These are phyloP conservation scores for Gephyroberyx darwinii DNA, from an alignment of 2,797 vertebrate species.

Conservation along the genomic window DNA sequence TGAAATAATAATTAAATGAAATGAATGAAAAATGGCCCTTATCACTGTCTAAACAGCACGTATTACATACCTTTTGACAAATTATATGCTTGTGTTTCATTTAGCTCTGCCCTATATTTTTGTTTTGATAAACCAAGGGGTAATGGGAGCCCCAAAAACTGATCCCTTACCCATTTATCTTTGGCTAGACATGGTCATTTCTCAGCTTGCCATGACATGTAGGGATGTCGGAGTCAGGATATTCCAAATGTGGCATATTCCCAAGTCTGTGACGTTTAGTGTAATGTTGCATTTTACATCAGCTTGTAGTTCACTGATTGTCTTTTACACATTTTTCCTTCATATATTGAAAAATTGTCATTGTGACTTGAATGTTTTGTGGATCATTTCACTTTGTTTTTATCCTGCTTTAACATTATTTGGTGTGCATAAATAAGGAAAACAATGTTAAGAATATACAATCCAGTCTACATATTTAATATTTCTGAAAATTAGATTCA, in stretches of 20 bases:
- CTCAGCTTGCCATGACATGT: neutral
- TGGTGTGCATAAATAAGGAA: no score
- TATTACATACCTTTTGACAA: slow-evolving; percentile 40
- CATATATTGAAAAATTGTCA: no score
- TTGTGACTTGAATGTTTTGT: no score
- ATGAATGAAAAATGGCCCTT: slow-evolving; percentile 37
- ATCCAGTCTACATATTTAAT: no score
- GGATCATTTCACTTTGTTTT: no score
- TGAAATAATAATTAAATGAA: slow-evolving; percentile 6
- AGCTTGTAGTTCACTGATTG: no score
- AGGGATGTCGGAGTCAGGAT: neutral
- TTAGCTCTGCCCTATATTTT: slow-evolving; percentile 19
- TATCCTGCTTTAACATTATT: no score
- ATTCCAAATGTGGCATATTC: neutral
- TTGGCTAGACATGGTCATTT: slow-evolving; percentile 21
- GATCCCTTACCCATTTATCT: slow-evolving; percentile 15
- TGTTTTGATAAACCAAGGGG: slow-evolving; percentile 32
- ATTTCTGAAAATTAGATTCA: no score
- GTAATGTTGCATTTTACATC: neutral
- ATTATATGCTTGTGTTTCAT: slow-evolving; percentile 45
- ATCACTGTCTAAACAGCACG: slow-evolving; percentile 38
- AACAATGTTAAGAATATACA: no score
- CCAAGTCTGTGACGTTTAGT: neutral
- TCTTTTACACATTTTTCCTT: no score
- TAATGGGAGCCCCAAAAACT: slow-evolving; percentile 8